Base-by-base conservation (phyloP, 2,113 vertebrate species). In the Brachypteracias leptosomus region DNA sequence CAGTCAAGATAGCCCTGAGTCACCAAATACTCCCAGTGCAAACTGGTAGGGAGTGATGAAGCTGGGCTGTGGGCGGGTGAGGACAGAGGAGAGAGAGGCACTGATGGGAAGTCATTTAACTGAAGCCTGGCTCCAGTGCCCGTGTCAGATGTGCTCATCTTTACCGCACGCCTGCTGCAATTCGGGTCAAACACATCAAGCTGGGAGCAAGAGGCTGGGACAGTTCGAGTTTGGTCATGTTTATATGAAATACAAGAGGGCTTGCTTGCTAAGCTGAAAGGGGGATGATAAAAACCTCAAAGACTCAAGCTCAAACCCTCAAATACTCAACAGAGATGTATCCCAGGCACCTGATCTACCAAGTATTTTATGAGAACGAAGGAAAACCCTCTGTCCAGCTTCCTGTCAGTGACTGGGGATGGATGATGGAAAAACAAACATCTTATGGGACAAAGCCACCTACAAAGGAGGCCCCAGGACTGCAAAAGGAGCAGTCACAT, bases 221-320 rank as follows among this genome's bases (percentile, higher is more conserved):
- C 70, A 10, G 59, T 13, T 47, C 0, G 1, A 40, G 51, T 42
- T 47, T 9, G 35, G 54, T n/a, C 72, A 19, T 10, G 17, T 16
- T 47, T 33, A 7, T 4, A 47, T 0, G 1, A 21, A 51, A 14
- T 7, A 44, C 31, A 16, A 1, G 28, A 4, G 33, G 38, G 42
- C 31, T 26, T 4, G 1, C 26, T 24, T 4, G 1, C 26, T 12
- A n/a, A 38, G 49, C 61, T 33, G 17, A 33, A 11, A 68, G 4
- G 13, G 0, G 3, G 5, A 0, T 0, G 10, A 25, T 31, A 24
- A 31, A 33, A 77, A 9, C 7, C 8, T 1, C 11, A 20, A 6
- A 3, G 29, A 20, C 26, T 14, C 11, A 36, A n/a, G n/a, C 35
- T 10, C 31, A 35, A 58, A 46, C n/a, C n/a, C n/a, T n/a, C n/a